These are phyloP conservation scores for Hyposmocoma kahamanoa DNA, from an alignment of 1,140 invertebrate genomes.

Conservation along the genomic window DNA sequence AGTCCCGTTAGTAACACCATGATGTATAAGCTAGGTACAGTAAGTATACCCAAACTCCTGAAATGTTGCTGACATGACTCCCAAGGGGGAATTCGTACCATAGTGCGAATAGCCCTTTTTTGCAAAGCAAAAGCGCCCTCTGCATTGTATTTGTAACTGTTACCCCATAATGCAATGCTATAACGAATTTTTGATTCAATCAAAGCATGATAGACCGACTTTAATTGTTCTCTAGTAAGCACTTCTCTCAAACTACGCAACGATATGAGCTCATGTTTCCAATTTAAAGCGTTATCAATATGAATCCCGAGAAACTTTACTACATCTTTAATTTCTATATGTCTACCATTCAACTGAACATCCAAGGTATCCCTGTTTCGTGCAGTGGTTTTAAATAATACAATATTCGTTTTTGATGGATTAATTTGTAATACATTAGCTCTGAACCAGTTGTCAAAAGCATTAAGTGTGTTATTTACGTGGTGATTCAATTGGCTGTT, in stretches of 20 bases:
- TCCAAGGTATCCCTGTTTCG: background rate
- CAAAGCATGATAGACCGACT: no score
- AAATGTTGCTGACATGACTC: slow-evolving; percentile 4
- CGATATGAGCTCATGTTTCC: no score
- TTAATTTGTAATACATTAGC: background rate
- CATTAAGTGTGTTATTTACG: background rate
- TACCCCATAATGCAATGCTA: slow-evolving; percentile 4
- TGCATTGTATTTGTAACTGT: slow-evolving; percentile 2
- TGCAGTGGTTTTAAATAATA: slow-evolving; percentile 3
- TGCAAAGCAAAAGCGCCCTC: slow-evolving; percentile 1
- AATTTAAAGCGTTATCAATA: no score
- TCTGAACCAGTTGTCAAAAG: slow-evolving; percentile 1
- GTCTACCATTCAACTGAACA: no score
- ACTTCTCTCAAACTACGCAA: no score
- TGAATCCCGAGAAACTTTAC: no score
- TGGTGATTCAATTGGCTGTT: background rate
- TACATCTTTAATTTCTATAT: no score
- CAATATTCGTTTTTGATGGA: background rate
- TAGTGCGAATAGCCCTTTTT: slow-evolving; percentile 2
- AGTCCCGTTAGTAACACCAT: background rate
- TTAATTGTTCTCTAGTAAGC: no score
- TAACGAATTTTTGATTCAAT: no score
- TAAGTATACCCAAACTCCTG: background rate
- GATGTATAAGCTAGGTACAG: slow-evolving; percentile 2
- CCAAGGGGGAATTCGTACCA: background rate